Base-by-base conservation (phyloP, 2,113 vertebrate genomes). In the Synchiropus splendidus region DNA sequence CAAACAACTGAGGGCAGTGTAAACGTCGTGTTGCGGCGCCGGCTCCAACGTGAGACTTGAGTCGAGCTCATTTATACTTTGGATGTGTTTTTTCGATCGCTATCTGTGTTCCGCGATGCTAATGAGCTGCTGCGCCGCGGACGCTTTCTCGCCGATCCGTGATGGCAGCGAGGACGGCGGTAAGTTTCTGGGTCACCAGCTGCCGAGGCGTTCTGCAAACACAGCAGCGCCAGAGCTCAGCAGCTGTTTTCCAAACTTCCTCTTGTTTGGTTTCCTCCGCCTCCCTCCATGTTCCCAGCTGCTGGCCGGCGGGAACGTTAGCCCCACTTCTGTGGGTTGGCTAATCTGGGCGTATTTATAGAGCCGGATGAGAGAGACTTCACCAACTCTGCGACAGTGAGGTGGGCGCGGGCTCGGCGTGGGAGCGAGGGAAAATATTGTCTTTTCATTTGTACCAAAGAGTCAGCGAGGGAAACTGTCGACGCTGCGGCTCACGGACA, bases 151-250 rank as follows among this genome's bases (percentile, higher is more conserved):
- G 64, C 53, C 2, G 61, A 59, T 70, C 72, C 35, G 67, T 62
- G 67, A 62, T 47, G 59, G 58, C 70, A 48, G 67, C 51, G 34
- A 15, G 18, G 42, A 39, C 37, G 55, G 27, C 32, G 40, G 36
- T 36, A 48, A 55, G 58, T 75, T 80, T 79, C 76, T 74, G 67
- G 72, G 72, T 82, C 79, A 78, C 66, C 76, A 74, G 77, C 75
- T 78, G 70, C 68, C 64, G 54, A 40, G 51, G 21, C 60, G 72
- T 77, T 77, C 61, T 74, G 77, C 75, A 70, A 62, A 72, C 68
- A 59, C 77, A 75, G 77, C 75, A 77, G 46, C 41, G 59, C 49
- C 41, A 69, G 71, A 66, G 54, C 52, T 64, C 63, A 71, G 73
- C 75, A 77, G 75, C 65, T 75, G 75, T 74, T 83, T 66, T 64